Conservation (phyloP, 2,888 invertebrate species). For the Microctonus brassicae region DNA sequence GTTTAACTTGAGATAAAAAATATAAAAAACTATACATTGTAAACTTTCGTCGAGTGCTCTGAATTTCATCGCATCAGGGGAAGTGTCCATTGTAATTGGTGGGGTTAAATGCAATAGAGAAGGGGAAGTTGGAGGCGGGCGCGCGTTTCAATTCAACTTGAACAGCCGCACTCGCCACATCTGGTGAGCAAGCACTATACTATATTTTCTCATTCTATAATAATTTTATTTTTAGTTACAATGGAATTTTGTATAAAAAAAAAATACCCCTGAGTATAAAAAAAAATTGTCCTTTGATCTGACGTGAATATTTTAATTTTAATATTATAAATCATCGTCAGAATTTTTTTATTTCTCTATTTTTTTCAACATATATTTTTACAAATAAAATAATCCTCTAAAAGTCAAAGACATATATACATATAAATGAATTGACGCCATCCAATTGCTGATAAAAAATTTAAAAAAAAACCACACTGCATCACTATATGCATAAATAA, state of each 20-base stretch:
- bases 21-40: too few species aligned
- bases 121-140: slow-evolving; percentile 67
- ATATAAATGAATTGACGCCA: background rate
- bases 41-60: slow-evolving; percentile 29
- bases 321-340: too few species aligned
- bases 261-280: too few species aligned
- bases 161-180: slow-evolving; percentile 64
- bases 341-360: too few species aligned
- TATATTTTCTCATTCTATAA: slow-evolving; percentile 43
- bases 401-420: too few species aligned
- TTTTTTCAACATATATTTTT: too few species aligned
- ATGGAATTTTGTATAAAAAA: background rate
- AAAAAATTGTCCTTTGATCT: slow-evolving; percentile 7
- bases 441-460: background rate
- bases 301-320: too few species aligned
- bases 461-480: background rate
- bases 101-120: slow-evolving; percentile 53
- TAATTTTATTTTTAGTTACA: slow-evolving; percentile 10
- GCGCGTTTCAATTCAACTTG: slow-evolving; percentile 65
- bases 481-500: background rate
- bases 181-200: slow-evolving; percentile 63
- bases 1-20: background rate
- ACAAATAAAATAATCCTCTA: too few species aligned
- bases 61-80: slow-evolving; percentile 41
- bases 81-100: slow-evolving; percentile 40